Percentiles rank a stretch among this genome's conserved stretches.
These are phyloP conservation scores for Tetranychus urticae DNA, from an alignment of 1,140 invertebrate species.

Conservation along the genomic window DNA sequence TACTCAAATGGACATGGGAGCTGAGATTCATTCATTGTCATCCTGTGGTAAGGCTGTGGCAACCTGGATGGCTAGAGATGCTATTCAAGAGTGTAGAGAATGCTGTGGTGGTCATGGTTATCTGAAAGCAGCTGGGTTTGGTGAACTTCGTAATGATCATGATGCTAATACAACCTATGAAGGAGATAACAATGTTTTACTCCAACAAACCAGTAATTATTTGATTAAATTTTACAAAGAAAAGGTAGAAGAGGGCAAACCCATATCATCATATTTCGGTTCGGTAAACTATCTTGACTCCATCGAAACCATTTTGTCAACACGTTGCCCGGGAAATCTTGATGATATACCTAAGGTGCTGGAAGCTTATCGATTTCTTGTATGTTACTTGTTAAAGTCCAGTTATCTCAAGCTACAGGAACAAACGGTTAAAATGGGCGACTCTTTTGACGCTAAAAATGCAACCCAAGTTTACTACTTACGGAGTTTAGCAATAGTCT, in stretches of 20 bases:
- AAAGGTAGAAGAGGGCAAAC: conserved; percentile 1
- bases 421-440: conserved; percentile 25
- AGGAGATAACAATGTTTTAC: conserved; percentile 82
- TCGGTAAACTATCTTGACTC: conserved; percentile 34
- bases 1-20: conserved; percentile 30
- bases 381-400: conserved; percentile 39
- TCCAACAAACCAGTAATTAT: conserved; percentile 84
- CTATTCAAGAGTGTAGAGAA: conserved; percentile 69
- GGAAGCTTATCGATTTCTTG: conserved; percentile 51
- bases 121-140: conserved; percentile 40
- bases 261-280: conserved; percentile 28
- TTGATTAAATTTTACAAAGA: conserved; percentile 31
- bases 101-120: conserved; percentile 54
- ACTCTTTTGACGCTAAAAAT: conserved; percentile 46
- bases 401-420: conserved; percentile 34
- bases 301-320: conserved; percentile 15
- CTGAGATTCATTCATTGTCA: conserved; percentile 74
- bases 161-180: conserved; percentile 85
- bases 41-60: conserved; percentile 62
- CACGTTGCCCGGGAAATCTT: conserved; percentile 17
- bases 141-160: conserved; percentile 59
- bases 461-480: conserved; percentile 58
- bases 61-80: conserved; percentile 55
- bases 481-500: conserved; percentile 43
- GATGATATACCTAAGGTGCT: conserved; percentile 34